Evolutionary conservation across 2,113 vertebrate genomes (phyloP).

Genomic region (Prinia subflava): DNA sequence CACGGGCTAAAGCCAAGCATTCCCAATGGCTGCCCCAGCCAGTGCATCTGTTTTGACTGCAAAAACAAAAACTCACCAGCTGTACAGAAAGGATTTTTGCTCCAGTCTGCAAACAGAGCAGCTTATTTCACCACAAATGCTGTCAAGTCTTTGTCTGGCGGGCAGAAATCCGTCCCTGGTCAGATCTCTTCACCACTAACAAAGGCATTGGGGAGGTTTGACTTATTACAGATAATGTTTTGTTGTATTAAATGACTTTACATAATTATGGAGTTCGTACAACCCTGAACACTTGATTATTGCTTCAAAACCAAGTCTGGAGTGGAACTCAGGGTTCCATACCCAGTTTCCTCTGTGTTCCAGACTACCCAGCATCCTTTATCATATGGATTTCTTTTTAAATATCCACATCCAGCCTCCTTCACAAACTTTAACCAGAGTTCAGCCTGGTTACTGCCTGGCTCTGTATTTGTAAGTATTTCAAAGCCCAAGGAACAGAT

Average conservation of each 20-base stretch:
- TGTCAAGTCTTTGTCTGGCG: neutral
- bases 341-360: neutral
- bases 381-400: neutral
- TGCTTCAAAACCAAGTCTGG: neutral
- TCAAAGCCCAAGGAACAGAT: neutral
- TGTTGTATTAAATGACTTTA: neutral
- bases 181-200: slow-evolving; percentile 1
- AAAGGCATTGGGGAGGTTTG: neutral
- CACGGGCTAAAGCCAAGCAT: neutral
- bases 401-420: neutral
- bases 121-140: neutral
- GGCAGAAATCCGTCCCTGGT: slow-evolving; percentile 13
- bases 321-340: neutral
- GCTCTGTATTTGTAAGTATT: neutral
- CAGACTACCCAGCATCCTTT: neutral
- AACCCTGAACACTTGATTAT: neutral
- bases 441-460: neutral
- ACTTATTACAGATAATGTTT: neutral
- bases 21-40: neutral
- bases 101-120: neutral
- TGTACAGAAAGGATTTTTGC: slow-evolving; percentile 48
- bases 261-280: neutral
- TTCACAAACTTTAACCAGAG: neutral
- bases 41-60: neutral
- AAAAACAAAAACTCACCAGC: slow-evolving; percentile 27